These are phyloP conservation scores for Bursaphelenchus okinawaensis DNA, from an alignment of 2,888 invertebrate genomes.

Conservation along the genomic window DNA sequence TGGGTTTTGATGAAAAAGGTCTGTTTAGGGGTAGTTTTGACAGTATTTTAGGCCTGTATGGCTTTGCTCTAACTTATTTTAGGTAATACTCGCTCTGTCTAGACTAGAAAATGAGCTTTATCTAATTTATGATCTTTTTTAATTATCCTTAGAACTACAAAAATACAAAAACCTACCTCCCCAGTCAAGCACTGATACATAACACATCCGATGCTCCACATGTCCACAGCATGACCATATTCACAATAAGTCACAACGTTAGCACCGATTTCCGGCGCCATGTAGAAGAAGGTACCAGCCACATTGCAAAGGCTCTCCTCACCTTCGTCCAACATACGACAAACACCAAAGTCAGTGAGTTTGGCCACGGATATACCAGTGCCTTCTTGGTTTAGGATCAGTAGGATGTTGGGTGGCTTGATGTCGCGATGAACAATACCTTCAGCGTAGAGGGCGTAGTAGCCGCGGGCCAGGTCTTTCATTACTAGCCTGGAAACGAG, in stretches of 20 bases:
- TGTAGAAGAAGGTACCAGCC: conserved; percentile 51
- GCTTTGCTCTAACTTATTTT: no score
- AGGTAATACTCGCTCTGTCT: no score
- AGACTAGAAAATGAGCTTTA: no score
- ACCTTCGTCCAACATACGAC: conserved; percentile 41
- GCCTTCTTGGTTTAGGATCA: conserved; percentile 33
- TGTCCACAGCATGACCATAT: conserved; percentile 42
- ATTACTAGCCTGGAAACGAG: conserved; percentile 43
- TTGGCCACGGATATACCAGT: conserved; percentile 40
- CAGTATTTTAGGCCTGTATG: no score
- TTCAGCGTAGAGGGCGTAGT: conserved; percentile 47
- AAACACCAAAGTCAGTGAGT: conserved; percentile 55
- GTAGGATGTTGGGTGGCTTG: conserved; percentile 56
- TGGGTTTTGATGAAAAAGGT: no score
- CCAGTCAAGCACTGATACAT: conserved; percentile 53
- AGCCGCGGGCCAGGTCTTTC: conserved; percentile 52
- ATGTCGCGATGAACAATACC: conserved; percentile 55
- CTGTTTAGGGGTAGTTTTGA: no score
- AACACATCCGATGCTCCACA: conserved; percentile 57
- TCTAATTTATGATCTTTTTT: no score
- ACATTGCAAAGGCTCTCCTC: conserved; percentile 45
- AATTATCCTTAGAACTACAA: no score
- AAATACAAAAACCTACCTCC: conserved; percentile 39
- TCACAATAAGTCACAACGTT: conserved; percentile 43
- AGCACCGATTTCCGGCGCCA: conserved; percentile 57